Percentiles rank a stretch among this genome's conserved stretches.
Conservation (phyloP, 37 sponge, comb jelly and placozoan species). For the Hexactinellida sp. region DNA sequence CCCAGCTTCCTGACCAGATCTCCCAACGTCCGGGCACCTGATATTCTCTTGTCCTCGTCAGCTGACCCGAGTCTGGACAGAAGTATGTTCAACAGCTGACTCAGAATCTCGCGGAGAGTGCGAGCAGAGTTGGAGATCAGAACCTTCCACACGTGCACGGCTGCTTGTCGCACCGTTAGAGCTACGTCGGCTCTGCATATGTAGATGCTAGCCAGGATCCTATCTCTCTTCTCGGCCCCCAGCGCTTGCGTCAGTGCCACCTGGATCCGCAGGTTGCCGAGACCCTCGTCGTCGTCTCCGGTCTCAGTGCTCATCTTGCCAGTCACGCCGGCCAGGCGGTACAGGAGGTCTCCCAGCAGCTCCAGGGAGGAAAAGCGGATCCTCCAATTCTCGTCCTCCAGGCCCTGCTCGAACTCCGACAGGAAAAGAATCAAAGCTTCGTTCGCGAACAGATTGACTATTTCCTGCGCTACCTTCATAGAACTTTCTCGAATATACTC, state of each 20-base stretch:
- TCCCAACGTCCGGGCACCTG: constrained; percentile 78
- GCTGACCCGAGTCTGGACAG: constrained; percentile 65
- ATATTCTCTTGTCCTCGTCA: constrained; percentile 52
- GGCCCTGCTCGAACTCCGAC: constrained; percentile 67
- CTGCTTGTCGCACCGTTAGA: constrained; percentile 76
- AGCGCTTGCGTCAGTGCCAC: constrained; percentile 44
- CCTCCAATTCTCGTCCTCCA: constrained; percentile 82
- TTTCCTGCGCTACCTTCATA: constrained; percentile 68
- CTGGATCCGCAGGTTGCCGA: constrained; percentile 79
- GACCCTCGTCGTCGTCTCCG: constrained; percentile 88
- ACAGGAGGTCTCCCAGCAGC: constrained; percentile 90
- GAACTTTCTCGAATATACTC: constrained; percentile 90
- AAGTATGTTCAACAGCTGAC: constrained; percentile 60
- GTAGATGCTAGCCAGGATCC: constrained; percentile 91
- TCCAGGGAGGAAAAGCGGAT: constrained; percentile 83
- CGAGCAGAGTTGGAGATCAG: constrained; percentile 87
- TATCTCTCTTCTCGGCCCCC: constrained; percentile 67
- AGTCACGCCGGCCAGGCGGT: constrained; percentile 74
- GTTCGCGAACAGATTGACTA: constrained; percentile 73
- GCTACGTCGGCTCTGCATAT: constrained; percentile 97
- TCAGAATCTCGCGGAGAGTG: constrained; percentile 88
- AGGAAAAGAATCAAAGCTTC: constrained; percentile 76
- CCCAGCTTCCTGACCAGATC: constrained; percentile 94
- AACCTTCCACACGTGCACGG: constrained; percentile 97
- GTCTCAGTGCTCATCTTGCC: constrained; percentile 96